Base-by-base conservation (phyloP, 2,888 invertebrate species). In the Branchellion lobata region DNA sequence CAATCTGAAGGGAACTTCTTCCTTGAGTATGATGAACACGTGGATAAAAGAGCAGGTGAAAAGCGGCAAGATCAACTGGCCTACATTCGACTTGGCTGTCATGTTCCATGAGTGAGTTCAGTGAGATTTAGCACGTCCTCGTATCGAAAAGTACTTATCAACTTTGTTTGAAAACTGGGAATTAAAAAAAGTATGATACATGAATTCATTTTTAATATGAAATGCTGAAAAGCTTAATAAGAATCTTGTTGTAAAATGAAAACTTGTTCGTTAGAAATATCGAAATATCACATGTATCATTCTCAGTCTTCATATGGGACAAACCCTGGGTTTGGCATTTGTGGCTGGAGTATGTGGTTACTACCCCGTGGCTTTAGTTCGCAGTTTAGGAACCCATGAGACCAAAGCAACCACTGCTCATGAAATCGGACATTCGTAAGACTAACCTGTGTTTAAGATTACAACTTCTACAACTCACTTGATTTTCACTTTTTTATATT, bases 21-120 rank as follows among this genome's bases (percentile, higher is more conserved):
- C 61, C 21, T n/a, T 57, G 24, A 24, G 5, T 5, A 18, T 57
- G 8, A 8, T 18, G 61, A n/a, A 57, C 21, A 24, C 21, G 5
- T 57, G 61, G 61, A n/a, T 57, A 5, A 57, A 57, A n/a, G 21
- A 57, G 5, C 61, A 57, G 24, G 24, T 57, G 3, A 57, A 57
- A 57, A 57, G 24, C n/a, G 24, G 61, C 21, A 57, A 3, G 21
- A 24, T 57, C 14, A 57, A 57, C 24, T 57, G 8, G 8, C 61
- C 61, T 57, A 3, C n/a, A 3, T 57, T 57, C 24, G 61, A 57
- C 21, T n/a, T 57, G 3, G 21, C 14, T n/a, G 11, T 57, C 61
- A 57, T 57, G 61, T 57, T 57, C n/a, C 61, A 57, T n/a, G 61
- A 57, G 61, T 57, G 5, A 57, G 61, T n/a, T n/a, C n/a, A n/a